phyloP scores from a whole-genome alignment of 2,113 vertebrate genomes.

The Corythaixoides concolor region DNA sequence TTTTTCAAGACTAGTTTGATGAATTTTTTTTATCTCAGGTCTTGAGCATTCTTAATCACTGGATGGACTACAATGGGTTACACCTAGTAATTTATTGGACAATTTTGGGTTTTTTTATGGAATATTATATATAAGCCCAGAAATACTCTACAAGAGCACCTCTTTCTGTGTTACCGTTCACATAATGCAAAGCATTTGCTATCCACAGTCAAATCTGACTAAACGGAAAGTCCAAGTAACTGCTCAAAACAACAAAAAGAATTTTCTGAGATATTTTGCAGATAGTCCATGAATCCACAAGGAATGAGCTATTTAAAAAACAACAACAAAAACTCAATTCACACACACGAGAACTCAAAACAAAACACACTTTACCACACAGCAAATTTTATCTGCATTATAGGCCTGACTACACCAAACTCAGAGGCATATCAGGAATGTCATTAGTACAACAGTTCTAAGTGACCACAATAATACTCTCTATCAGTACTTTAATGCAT shows the following conservation, averaged over 20 bases:
- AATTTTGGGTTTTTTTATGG: not conserved
- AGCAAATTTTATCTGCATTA: not conserved
- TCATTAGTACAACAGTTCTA: not conserved
- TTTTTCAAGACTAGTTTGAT: not conserved
- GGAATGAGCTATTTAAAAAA: not conserved
- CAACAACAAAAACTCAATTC: too few relatives aligned
- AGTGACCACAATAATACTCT: not conserved
- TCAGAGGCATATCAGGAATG: not conserved
- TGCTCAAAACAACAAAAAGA: not conserved
- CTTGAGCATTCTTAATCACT: not conserved
- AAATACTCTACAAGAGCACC: not conserved
- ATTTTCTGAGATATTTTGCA: not conserved
- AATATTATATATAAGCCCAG: not conserved
- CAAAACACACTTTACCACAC: not conserved
- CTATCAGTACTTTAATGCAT: not conserved
- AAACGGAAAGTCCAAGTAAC: not conserved
- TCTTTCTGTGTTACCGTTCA: not conserved
- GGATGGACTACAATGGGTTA: not conserved
- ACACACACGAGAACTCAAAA: fast-evolving
- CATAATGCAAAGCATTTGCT: not conserved
- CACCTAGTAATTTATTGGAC: not conserved
- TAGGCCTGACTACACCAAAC: not conserved
- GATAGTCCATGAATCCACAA: not conserved
- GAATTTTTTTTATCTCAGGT: not conserved
- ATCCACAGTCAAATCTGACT: not conserved